These are phyloP conservation scores for Pholis gunnellus DNA, from an alignment of 2,113 vertebrate genomes.

Conservation along the genomic window DNA sequence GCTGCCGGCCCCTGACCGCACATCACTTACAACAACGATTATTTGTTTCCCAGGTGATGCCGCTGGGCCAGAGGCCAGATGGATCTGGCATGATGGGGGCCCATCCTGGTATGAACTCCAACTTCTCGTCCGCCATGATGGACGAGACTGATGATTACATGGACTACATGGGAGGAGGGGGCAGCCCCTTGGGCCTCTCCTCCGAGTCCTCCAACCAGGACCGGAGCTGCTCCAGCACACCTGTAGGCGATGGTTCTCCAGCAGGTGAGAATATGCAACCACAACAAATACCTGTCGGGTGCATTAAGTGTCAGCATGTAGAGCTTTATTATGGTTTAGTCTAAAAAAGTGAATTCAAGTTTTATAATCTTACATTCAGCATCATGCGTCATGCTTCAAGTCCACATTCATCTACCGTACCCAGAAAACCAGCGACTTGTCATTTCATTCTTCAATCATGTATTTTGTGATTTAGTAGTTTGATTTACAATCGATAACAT, in stretches of 20 bases:
- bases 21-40: not conserved
- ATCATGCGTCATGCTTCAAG: conserved; percentile 8
- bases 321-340: not conserved
- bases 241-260: conserved; percentile 94
- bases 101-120: conserved; percentile 79
- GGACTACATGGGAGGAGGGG: conserved; percentile 90
- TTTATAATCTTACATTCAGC: not conserved
- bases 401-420: not conserved
- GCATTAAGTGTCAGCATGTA: conserved; percentile 1
- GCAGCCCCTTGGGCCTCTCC: conserved; percentile 93
- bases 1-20: not conserved
- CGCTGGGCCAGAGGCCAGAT: conserved; percentile 80
- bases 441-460: conserved; percentile 52
- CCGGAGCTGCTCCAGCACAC: conserved; percentile 98
- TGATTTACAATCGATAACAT: conserved; percentile 43
- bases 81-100: conserved; percentile 74
- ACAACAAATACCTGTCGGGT: not conserved
- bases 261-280: conserved; percentile 84
- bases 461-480: conserved; percentile 43
- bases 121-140: conserved; percentile 86
- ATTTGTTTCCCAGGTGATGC: conserved; percentile 76
- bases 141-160: conserved; percentile 95
- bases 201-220: conserved; percentile 98
- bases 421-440: conserved; percentile 35
- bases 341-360: not conserved